A percentile compares a stretch with the other conserved stretches of the same genome.
phyloP scores from a whole-genome alignment of 2,888 invertebrate species.

The Drosophila anomalata region DNA sequence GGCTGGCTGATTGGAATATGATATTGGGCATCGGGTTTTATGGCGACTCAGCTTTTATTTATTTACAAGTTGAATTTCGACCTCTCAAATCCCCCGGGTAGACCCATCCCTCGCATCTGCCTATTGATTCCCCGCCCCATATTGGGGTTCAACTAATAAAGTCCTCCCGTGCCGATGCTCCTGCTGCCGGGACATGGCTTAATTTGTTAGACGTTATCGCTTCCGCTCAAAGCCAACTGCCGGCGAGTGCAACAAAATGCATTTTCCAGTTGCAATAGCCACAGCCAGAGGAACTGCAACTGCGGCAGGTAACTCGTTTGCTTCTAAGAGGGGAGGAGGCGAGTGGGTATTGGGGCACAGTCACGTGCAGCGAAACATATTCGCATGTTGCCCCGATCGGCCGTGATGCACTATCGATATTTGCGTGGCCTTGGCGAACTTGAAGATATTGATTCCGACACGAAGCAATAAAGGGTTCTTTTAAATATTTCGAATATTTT shows the following conservation, averaged over 20 bases:
- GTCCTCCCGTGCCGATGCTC: constrained; percentile 50
- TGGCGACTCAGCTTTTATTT: constrained; percentile 58
- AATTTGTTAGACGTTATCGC: constrained; percentile 80
- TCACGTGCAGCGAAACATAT: constrained; percentile 73
- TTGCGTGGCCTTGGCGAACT: constrained; percentile 39
- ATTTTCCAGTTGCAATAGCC: constrained; percentile 38
- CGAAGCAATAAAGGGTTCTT: neutral
- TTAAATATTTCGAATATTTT: constrained; percentile 12
- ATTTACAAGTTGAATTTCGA: constrained; percentile 61
- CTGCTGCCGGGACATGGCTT: constrained; percentile 62
- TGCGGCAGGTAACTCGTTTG: constrained; percentile 43
- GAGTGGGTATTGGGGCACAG: constrained; percentile 27
- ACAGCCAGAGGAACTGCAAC: constrained; percentile 15
- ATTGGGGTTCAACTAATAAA: constrained; percentile 54
- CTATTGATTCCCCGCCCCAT: neutral
- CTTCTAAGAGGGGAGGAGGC: neutral
- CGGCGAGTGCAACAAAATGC: constrained; percentile 59
- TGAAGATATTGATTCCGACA: constrained; percentile 15
- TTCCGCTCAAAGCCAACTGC: constrained; percentile 65
- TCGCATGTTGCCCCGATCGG: constrained; percentile 68
- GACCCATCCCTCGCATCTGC: neutral
- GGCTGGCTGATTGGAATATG: constrained; percentile 83
- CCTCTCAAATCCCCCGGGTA: constrained; percentile 34
- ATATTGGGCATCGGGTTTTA: constrained; percentile 76
- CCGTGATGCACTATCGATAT: constrained; percentile 34